Evolutionary conservation across 2,113 vertebrate genomes (phyloP).

Genomic region (Theristicus caerulescens): DNA sequence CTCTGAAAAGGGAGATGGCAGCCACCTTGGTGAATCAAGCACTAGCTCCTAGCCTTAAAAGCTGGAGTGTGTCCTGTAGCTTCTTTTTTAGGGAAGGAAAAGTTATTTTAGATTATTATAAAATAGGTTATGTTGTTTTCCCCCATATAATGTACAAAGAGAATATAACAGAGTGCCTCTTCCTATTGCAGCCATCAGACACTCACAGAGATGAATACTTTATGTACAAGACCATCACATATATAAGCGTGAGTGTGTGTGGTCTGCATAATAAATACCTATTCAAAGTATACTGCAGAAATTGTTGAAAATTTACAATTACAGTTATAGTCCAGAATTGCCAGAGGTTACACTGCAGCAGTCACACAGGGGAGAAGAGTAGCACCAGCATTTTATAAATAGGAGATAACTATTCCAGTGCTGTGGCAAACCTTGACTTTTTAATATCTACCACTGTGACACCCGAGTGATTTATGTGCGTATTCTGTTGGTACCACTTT

Average conservation of each 20-base stretch:
- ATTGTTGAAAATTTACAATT: neutral
- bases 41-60: neutral
- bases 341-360: neutral
- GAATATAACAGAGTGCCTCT: neutral
- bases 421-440: neutral
- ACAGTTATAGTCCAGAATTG: neutral
- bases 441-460: neutral
- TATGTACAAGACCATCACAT: neutral
- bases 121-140: neutral
- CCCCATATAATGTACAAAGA: neutral
- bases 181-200: neutral
- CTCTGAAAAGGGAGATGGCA: neutral
- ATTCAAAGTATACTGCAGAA: neutral
- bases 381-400: neutral
- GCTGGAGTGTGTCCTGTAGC: neutral
- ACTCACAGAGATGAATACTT: neutral
- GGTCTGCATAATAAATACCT: neutral
- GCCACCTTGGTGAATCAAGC: neutral
- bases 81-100: neutral
- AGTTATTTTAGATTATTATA: neutral
- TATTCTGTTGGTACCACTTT: neutral
- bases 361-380: neutral
- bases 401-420: neutral
- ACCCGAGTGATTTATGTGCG: neutral
- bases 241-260: neutral